Evolutionary conservation across 2,797 vertebrate genomes (phyloP).

Genomic region (Diplodus puntazzo): DNA sequence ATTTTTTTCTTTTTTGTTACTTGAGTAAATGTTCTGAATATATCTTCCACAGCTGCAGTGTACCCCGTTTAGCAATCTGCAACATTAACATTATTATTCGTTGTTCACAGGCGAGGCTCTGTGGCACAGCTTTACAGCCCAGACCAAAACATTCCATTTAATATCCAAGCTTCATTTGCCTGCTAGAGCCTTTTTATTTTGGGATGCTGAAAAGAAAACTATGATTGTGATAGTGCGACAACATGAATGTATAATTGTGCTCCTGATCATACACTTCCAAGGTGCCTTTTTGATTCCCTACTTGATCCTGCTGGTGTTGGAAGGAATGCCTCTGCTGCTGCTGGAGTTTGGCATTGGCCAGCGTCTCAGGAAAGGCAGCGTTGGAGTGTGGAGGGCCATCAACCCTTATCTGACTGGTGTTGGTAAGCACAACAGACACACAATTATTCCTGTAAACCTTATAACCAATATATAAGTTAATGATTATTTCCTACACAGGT

Average conservation of each 20-base stretch:
- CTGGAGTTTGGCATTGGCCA: constrained; percentile 97
- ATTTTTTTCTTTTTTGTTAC: no score
- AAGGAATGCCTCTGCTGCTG: constrained; percentile 92
- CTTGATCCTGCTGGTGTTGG: constrained; percentile 93
- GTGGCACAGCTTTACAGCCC: background rate
- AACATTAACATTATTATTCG: background rate
- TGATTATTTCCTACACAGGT: constrained; percentile 75
- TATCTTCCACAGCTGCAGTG: no score
- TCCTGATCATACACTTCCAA: constrained; percentile 62
- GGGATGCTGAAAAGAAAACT: background rate
- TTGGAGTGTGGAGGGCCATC: constrained; percentile 89
- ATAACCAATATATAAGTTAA: no score
- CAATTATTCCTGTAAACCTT: no score
- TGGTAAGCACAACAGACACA: constrained; percentile 80
- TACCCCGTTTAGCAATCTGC: no score
- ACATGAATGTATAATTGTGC: background rate
- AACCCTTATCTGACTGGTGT: constrained; percentile 92
- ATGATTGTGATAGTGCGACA: background rate
- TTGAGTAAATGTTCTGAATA: no score
- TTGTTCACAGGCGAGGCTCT: background rate
- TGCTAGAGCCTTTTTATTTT: background rate
- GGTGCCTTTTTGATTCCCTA: constrained; percentile 98
- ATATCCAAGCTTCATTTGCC: background rate
- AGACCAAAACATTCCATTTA: no score
- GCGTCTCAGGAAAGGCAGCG: constrained; percentile 91